Base-by-base conservation (phyloP, 2,888 invertebrate species). In the Calliopum simillimum region DNA sequence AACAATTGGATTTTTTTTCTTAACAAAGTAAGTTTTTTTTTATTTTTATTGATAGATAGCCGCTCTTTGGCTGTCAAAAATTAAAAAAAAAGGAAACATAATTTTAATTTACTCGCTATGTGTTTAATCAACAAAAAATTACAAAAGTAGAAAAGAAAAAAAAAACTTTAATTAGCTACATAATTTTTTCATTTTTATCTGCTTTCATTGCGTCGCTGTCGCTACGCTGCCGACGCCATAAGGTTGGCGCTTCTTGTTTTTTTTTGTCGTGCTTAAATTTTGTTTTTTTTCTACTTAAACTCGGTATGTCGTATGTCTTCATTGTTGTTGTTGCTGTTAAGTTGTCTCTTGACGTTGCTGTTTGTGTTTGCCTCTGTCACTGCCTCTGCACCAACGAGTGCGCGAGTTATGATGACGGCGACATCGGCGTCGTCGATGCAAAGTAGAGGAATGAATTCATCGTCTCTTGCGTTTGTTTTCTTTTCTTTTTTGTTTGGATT, bases 241-340 rank as follows among this genome's bases (percentile, higher is more conserved):
- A 51, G 23, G 56, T 56, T 66, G 66, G 66, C 66, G 66, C 56
- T 66, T 56, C 55, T 23, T 56, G 33, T 21, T 4, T 33, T 14
- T 19, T n/a, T 51, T 23, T 55, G 19, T 44, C 1, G 25, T 21
- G 33, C 14, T 58, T 56, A 3, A 43, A 55, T 33, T 59, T 12
- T 55, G 44, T 55, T 55, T n/a, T 41, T 23, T 66, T 25, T 23
- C 23, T 46, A 51, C 63, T 49, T 33, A 8, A 33, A 44, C 21
- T 19, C 51, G 21, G 14, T 33, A 16, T 33, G 25, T 53, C 16
- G 41, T 25, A 12, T 47, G 46, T 53, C 51, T 33, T 19, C 41
- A 13, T 64, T 13, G 25, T 3, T 19, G 53, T 19, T 53, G 66
- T 56, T 58, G 47, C 12, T 46, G 16, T 19, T 33, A 33, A 33